Conservation (phyloP, 2,113 vertebrate species). For the Perognathus longimembris region DNA sequence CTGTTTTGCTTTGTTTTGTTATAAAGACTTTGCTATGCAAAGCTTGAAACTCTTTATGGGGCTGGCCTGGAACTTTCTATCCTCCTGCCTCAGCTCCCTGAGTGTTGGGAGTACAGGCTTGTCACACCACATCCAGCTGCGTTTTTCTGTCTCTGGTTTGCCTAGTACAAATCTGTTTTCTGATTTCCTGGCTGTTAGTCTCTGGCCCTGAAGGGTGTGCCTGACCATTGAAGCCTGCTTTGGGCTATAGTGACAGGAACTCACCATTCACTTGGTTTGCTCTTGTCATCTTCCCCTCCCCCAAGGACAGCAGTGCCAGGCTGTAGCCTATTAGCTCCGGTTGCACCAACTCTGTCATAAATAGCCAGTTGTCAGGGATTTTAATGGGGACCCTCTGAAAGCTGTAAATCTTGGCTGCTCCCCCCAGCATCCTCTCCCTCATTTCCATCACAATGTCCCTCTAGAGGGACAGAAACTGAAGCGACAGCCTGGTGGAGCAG, state of each 20-base stretch:
- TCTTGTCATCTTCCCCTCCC: constrained; percentile 63
- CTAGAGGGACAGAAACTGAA: constrained; percentile 76
- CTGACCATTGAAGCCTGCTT: neutral
- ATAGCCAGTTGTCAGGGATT: constrained; percentile 83
- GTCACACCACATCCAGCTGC: too few relatives aligned
- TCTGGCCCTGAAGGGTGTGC: neutral
- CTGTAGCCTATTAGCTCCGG: constrained; percentile 77
- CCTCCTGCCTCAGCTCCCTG: neutral
- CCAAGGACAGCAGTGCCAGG: constrained; percentile 73
- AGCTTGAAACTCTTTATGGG: neutral
- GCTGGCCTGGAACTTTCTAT: neutral
- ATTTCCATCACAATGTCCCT: constrained; percentile 86
- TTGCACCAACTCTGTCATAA: constrained; percentile 76
- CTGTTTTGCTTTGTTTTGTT: neutral
- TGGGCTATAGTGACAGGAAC: neutral
- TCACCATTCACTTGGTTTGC: constrained; percentile 34
- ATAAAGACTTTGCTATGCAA: neutral
- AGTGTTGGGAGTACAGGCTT: too few relatives aligned
- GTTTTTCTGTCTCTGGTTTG: constrained; percentile 24
- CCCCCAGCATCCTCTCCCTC: constrained; percentile 77
- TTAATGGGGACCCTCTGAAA: constrained; percentile 84
- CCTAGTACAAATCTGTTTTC: neutral
- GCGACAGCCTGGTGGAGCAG: constrained; percentile 75
- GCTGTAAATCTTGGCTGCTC: constrained; percentile 83
- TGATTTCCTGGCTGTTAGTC: neutral